A percentile compares a stretch with the other conserved stretches of the same genome.
These are phyloP conservation scores for Candoia aspera DNA, from an alignment of 2,113 vertebrate species.

Conservation along the genomic window DNA sequence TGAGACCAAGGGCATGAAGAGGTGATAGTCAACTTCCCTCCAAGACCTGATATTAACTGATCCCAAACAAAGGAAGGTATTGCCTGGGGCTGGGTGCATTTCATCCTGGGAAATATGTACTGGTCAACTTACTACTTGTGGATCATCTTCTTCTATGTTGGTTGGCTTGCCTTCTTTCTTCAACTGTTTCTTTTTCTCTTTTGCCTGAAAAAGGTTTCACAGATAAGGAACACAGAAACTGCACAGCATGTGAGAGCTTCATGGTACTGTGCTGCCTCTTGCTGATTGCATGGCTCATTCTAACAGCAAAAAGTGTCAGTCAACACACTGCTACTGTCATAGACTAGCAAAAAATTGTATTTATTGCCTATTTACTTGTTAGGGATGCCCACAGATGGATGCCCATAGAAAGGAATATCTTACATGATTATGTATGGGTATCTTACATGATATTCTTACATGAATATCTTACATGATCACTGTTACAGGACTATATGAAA, in stretches of 20 bases:
- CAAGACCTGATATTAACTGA: neutral
- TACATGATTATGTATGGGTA: too few relatives aligned
- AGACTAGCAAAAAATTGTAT: neutral
- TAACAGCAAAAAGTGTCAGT: neutral
- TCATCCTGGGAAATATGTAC: neutral
- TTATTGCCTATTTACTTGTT: neutral
- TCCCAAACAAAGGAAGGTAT: neutral
- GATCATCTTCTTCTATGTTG: slow-evolving; percentile 91
- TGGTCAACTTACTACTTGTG: slow-evolving; percentile 83
- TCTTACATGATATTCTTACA: too few relatives aligned
- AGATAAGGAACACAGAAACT: slow-evolving; percentile 19
- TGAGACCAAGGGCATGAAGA: neutral
- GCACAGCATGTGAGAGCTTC: neutral
- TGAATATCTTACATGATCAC: neutral
- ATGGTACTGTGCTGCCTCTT: neutral
- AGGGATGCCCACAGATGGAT: neutral
- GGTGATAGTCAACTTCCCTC: neutral
- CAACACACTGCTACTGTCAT: neutral
- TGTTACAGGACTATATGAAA: neutral
- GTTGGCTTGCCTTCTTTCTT: slow-evolving; percentile 94
- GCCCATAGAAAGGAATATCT: neutral
- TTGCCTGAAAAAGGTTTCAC: slow-evolving; percentile 77
- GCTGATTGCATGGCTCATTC: neutral
- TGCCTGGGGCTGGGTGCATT: neutral
- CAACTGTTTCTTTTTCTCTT: slow-evolving; percentile 94